Evolutionary conservation across 1,140 invertebrate genomes (phyloP).

Genomic region (Eriocheir sinensis): DNA sequence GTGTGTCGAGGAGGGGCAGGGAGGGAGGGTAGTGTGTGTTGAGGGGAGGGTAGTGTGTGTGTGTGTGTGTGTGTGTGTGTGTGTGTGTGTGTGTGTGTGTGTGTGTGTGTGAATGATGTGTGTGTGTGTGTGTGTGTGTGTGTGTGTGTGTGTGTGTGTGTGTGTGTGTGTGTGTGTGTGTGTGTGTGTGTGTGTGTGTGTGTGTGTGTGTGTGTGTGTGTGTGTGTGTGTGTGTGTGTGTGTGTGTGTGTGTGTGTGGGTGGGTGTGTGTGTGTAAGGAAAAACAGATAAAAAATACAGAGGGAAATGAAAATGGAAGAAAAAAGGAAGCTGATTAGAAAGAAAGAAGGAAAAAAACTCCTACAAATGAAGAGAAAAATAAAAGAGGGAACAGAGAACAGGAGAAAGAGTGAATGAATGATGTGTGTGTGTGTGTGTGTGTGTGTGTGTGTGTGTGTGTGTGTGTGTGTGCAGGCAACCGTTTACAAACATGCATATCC

Average conservation of each 20-base stretch:
- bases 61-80: conserved; percentile 4
- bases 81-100: conserved; percentile 43
- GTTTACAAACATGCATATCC: not conserved
- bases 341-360: no score
- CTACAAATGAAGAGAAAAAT: no score
- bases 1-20: not conserved
- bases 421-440: conserved; percentile 41
- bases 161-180: not conserved
- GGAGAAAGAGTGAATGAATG: not conserved
- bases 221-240: not conserved
- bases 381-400: not conserved
- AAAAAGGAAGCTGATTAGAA: no score
- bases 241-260: not conserved
- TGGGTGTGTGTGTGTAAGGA: not conserved
- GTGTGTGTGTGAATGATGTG: conserved; percentile 31
- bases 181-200: conserved; percentile 43
- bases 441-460: conserved; percentile 43
- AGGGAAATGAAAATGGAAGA: not conserved
- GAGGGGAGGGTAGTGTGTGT: not conserved
- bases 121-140: not conserved
- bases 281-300: no score
- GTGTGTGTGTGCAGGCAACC: not conserved
- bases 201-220: conserved; percentile 43
- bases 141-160: not conserved
- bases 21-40: no score